Conservation (phyloP, 1,140 invertebrate genomes). For the Tribolium castaneum region DNA sequence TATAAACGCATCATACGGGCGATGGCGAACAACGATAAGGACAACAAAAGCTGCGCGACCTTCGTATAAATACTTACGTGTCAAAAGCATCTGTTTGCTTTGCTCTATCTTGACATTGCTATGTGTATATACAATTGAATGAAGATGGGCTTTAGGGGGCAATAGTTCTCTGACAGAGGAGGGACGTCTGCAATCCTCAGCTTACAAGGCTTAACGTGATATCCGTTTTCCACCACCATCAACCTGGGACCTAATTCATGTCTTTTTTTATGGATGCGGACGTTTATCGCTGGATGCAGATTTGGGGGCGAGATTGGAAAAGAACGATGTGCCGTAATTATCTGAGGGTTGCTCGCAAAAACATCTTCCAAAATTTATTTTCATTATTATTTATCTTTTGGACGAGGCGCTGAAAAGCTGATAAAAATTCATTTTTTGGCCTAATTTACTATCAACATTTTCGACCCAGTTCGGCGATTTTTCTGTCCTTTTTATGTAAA, state of each 20-base stretch:
- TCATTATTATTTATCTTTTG: too few species aligned
- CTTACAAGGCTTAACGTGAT: conserved; percentile 44
- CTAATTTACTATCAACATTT: too few species aligned
- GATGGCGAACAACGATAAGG: conserved; percentile 3
- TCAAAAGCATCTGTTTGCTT: conserved; percentile 40
- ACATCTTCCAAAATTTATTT: too few species aligned
- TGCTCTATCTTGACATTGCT: conserved; percentile 22
- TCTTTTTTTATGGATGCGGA: conserved; percentile 38
- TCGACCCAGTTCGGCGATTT: too few species aligned
- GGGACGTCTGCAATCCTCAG: conserved; percentile 20
- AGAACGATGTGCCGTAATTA: too few species aligned
- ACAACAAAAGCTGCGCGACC: conserved; percentile 9
- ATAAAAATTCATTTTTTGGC: too few species aligned
- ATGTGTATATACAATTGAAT: conserved; percentile 14
- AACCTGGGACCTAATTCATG: conserved; percentile 43
- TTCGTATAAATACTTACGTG: background rate
- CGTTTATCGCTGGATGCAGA: conserved; percentile 23
- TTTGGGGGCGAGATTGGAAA: conserved; percentile 8
- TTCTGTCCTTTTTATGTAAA: too few species aligned
- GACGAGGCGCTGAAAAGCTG: too few species aligned
- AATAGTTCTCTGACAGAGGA: conserved; percentile 18
- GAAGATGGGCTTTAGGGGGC: conserved; percentile 10
- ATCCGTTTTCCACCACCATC: conserved; percentile 42
- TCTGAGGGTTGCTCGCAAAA: too few species aligned
- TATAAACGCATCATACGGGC: background rate